Percentiles rank a stretch among this genome's conserved stretches.
Conservation (phyloP, 2,888 invertebrate genomes). For the Gonocerus acuteangulatus region DNA sequence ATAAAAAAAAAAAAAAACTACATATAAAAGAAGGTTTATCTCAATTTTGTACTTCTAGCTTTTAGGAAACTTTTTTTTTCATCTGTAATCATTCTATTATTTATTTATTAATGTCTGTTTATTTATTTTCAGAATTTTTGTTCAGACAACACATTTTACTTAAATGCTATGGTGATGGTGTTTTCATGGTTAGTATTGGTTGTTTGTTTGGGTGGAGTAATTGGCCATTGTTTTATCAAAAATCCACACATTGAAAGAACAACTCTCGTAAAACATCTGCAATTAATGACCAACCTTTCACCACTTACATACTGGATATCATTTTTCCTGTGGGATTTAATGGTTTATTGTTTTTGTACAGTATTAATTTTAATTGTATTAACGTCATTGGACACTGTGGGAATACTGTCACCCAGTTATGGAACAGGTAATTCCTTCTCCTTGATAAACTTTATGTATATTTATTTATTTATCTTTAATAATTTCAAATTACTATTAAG, state of each 20-base stretch:
- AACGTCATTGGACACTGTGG: background rate
- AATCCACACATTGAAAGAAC: slow-evolving; percentile 54
- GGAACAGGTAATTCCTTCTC: background rate
- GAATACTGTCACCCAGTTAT: slow-evolving; percentile 5
- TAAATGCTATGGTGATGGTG: too few relatives aligned
- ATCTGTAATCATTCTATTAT: background rate
- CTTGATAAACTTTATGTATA: background rate
- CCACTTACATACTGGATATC: slow-evolving; percentile 56
- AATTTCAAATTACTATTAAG: background rate
- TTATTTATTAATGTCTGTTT: too few relatives aligned
- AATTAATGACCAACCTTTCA: slow-evolving; percentile 58
- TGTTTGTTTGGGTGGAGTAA: too few relatives aligned
- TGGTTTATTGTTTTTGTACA: slow-evolving; percentile 38
- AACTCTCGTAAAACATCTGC: slow-evolving; percentile 57
- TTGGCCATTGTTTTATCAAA: too few relatives aligned
- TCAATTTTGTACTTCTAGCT: too few relatives aligned
- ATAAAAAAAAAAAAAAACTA: too few relatives aligned
- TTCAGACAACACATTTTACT: too few relatives aligned
- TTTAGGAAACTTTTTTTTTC: background rate
- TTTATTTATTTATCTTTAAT: background rate
- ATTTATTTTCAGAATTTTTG: too few relatives aligned
- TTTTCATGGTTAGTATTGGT: too few relatives aligned
- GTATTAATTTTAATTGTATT: background rate
- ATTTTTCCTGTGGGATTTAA: slow-evolving; percentile 52
- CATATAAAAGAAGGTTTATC: too few relatives aligned